phyloP scores from a whole-genome alignment of 2,113 vertebrate genomes.

The Labeo rohita region DNA sequence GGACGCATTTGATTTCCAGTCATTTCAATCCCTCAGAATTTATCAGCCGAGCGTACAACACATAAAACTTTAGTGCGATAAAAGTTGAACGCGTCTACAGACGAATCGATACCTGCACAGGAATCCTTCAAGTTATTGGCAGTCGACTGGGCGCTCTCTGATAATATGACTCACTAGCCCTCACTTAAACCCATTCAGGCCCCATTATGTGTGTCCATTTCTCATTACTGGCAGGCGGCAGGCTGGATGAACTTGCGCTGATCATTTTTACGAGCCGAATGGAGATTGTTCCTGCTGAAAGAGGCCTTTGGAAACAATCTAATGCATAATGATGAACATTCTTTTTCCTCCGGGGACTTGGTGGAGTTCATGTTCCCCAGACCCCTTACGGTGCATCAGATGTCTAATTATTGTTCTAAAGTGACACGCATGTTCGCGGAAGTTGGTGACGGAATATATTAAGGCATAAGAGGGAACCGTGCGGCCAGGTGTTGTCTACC shows the following conservation, averaged over 20 bases:
- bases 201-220: slow-evolving; percentile 51
- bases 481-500: slow-evolving; percentile 39
- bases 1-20: slow-evolving; percentile 10
- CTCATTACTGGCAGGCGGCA: slow-evolving; percentile 44
- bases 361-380: slow-evolving; percentile 41
- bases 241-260: slow-evolving; percentile 36
- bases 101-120: slow-evolving; percentile 32
- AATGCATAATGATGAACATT: slow-evolving; percentile 51
- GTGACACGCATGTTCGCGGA: slow-evolving; percentile 36
- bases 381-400: slow-evolving; percentile 35
- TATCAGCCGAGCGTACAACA: slow-evolving; percentile 3
- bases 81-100: slow-evolving; percentile 21
- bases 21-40: slow-evolving; percentile 23
- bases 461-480: neutral
- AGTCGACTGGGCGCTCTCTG: slow-evolving; percentile 43
- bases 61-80: slow-evolving; percentile 40
- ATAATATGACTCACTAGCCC: slow-evolving; percentile 46
- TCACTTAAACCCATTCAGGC: slow-evolving; percentile 50
- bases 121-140: slow-evolving; percentile 45
- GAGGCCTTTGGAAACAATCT: slow-evolving; percentile 32
- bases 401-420: slow-evolving; percentile 45
- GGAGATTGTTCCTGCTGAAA: slow-evolving; percentile 43
- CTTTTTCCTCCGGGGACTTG: slow-evolving; percentile 5
- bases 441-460: slow-evolving; percentile 44
- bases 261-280: slow-evolving; percentile 43